Evolutionary conservation across 92 coral and sea anemone genomes (phyloP).

Genomic region (Palythoa grandiflora): DNA sequence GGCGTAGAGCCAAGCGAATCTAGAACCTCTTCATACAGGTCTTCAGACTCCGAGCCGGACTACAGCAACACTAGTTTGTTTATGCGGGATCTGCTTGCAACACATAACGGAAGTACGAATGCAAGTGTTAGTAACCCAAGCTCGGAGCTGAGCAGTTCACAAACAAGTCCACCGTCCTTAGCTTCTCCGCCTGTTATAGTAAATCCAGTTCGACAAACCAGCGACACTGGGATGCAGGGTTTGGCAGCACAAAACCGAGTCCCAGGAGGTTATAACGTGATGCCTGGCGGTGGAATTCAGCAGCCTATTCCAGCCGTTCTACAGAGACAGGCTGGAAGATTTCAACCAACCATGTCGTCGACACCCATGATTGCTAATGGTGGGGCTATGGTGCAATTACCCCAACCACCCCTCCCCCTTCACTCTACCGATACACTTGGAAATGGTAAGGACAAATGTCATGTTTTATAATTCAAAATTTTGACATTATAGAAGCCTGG

Average conservation of each 20-base stretch:
- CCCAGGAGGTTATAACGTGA: constrained; percentile 17
- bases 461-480: neutral
- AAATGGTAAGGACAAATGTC: constrained; percentile 13
- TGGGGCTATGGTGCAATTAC: constrained; percentile 10
- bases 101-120: constrained; percentile 14
- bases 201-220: constrained; percentile 26
- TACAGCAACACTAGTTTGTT: constrained; percentile 75
- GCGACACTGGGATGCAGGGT: constrained; percentile 25
- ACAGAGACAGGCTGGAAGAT: constrained; percentile 59
- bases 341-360: constrained; percentile 84
- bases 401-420: constrained; percentile 40
- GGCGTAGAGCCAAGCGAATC: constrained; percentile 73
- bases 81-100: constrained; percentile 68
- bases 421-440: neutral
- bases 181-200: constrained; percentile 40
- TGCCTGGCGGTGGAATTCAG: constrained; percentile 38
- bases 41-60: constrained; percentile 72
- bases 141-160: constrained; percentile 25
- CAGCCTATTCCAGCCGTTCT: constrained; percentile 34
- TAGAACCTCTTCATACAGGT: constrained; percentile 67
- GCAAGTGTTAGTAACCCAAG: constrained; percentile 13
- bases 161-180: constrained; percentile 31
- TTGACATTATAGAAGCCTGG: neutral
- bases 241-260: constrained; percentile 32
- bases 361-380: constrained; percentile 69